Conservation (phyloP, 2,888 invertebrate species). For the Limnephilus rhombicus region DNA sequence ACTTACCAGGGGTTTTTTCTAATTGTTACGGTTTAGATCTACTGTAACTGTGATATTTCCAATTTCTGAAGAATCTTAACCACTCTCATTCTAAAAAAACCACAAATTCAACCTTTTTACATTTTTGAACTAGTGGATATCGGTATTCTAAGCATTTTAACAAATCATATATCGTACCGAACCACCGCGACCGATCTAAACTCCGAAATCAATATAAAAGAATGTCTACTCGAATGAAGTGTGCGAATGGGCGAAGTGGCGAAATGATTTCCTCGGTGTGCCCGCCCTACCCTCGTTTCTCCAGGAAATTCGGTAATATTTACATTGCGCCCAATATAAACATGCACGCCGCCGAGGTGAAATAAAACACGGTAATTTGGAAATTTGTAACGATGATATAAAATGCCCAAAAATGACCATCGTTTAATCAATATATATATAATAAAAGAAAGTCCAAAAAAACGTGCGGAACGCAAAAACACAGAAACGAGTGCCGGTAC, state of each 20-base stretch:
- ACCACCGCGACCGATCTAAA: not conserved
- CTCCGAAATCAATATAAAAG: not conserved
- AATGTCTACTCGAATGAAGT: not conserved
- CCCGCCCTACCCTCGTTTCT: not conserved
- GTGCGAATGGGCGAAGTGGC: conserved; percentile 3
- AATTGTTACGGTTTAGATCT: no score
- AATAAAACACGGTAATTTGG: conserved; percentile 1
- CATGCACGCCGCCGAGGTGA: not conserved
- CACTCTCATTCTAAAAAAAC: no score
- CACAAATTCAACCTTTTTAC: no score
- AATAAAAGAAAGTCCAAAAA: no score
- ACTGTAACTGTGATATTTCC: no score
- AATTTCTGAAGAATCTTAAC: no score
- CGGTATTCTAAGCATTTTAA: no score
- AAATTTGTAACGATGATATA: not conserved
- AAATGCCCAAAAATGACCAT: not conserved
- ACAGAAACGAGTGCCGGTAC: no score
- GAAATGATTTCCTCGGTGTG: conserved; percentile 35
- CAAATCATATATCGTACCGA: not conserved
- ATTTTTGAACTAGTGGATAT: no score
- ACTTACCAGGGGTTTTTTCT: no score
- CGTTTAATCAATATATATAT: no score
- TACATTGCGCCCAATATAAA: conserved; percentile 23
- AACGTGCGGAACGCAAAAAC: no score
- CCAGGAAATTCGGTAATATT: conserved; percentile 15